Base-by-base conservation (phyloP, 2,113 vertebrate species). In the Seriola rivoliana region DNA sequence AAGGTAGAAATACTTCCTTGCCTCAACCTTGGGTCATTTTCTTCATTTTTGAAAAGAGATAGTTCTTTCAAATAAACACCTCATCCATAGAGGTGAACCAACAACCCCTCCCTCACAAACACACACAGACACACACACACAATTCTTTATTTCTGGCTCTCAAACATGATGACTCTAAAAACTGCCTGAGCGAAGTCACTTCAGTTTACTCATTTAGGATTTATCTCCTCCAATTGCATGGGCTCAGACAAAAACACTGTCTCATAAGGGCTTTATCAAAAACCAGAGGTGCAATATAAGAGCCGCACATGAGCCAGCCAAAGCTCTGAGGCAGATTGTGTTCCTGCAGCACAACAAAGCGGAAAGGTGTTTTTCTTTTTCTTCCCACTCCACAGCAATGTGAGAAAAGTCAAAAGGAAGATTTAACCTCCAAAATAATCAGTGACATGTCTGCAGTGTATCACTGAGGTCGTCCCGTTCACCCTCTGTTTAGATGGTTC, bases 141-240 rank as follows among this genome's bases (percentile, higher is more conserved):
- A 71, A 42, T 44, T 82, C 34, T 67, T 86, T n/a, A 90, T 91
- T 88, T 82, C 90, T 78, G 52, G 76, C 34, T 71, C 34, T 65
- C 5, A 80, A 80, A 90, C 50, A 66, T 69, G 62, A 50, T 71
- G 60, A 62, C 63, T 82, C 58, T 73, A 76, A 88, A 91, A 89
- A 87, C 65, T 82, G 82, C 66, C 82, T 57, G 34, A 58, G 78
- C 75, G 81, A 83, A 91, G 78, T 84, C 84, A 83, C 80, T 81
- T 89, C 88, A 65, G 78, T 91, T 93, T 92, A 89, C 87, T 86
- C 82, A 86, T 91, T 86, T 74, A 88, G 74, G 75, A 92, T 92
- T 80, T 88, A 92, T 92, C 85, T 88, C 59, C 69, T 84, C 40
- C 55, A 73, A 77, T 59, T 67, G 44, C 55, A 46, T 9, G 19